Base-by-base conservation (phyloP, 2,797 vertebrate genomes). In the Pantherophis alleghaniensis region DNA sequence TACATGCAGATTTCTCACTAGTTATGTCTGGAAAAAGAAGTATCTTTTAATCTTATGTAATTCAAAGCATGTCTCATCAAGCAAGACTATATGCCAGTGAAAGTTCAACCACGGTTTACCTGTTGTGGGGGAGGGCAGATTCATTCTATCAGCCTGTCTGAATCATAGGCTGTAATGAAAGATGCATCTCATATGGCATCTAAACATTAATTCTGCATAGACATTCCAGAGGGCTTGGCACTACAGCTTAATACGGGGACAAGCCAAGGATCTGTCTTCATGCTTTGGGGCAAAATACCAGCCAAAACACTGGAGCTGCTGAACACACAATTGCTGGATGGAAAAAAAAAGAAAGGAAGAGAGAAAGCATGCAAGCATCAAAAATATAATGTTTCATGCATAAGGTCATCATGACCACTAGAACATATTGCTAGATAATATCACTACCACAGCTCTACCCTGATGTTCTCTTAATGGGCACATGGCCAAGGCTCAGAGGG, bases 341-440 rank as follows among this genome's bases (percentile, higher is more conserved):
- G 79, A 26, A 79, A 42, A 18, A 53, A 90, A 74, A 47, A 83
- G 74, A 5, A 79, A 79, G 18, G 9, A 4, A 83, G 32, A 79
- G 18, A 79, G 37, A 79, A 79, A 42, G 37, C 4, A 79, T 42
- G 74, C 3, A 79, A 42, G 37, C 74, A 47, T 83, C 37, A 83
- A 47, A 83, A 57, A 26, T 69, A 26, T n/a, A 69, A 55, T 1
- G 4, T 74, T 92, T 89, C 57, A 0, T 26, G 53, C 56, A 88
- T 93, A 91, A 60, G 88, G 90, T 96, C 9, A 1, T 92, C 0
- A 87, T 10, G 83, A 95, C 95, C 4, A 10, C 90, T 93, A 74
- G 96, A 94, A 97, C 96, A 95, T 5, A 37, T 66, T 93, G 92
- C 96, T 96, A 97, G 96, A 95, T 92, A 5, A 94, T 96, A 94